Evolutionary conservation across 2,797 vertebrate species (phyloP), one percentile per base, ranked within the genome.

Genomic region (Semaprochilodus insignis): DNA sequence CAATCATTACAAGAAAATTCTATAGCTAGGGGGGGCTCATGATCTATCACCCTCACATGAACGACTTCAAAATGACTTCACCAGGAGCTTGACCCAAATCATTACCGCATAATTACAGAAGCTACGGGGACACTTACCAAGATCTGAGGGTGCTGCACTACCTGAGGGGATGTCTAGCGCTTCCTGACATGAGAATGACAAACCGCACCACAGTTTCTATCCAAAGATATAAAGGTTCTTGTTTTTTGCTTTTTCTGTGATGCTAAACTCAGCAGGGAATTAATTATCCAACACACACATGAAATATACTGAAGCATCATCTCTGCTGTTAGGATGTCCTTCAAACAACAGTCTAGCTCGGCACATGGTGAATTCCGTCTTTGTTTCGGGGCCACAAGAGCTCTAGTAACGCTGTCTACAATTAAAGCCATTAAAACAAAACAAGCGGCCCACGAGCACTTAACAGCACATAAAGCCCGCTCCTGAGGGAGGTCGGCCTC

Each of bases 31-130:
- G 78, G 71, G 31, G 70, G 74, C 60, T 63, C 44, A 60, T 55
- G 74, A 69, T 82, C 84, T 44, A 73, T 86, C 81, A 82, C 84
- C 81, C 80, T 85, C 86, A 59, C n/a, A 48, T 75, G 71, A 74
- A 51, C 36, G 63, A 73, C 83, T 81, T 80, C 31, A 86, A 85
- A 70, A 86, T 86, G 57, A 81, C 74, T 78, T 78, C 73, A 57
- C 70, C 69, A 70, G 80, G 81, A 84, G 57, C 75, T 77, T 82
- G 77, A 80, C 82, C 83, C 74, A 77, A 82, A 73, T 85, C 75
- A 88, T 88, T 81, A 88, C 74, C 11, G 62, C 72, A 71, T 82
- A 85, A 88, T 88, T 83, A 88, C 76, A 83, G 76, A 80, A 80
- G 65, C 72, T 82, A 66, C 23, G 52, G 60, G 76, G 76, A 79